Conservation (phyloP, 1,140 invertebrate genomes). For the Sinonovacula constricta region DNA sequence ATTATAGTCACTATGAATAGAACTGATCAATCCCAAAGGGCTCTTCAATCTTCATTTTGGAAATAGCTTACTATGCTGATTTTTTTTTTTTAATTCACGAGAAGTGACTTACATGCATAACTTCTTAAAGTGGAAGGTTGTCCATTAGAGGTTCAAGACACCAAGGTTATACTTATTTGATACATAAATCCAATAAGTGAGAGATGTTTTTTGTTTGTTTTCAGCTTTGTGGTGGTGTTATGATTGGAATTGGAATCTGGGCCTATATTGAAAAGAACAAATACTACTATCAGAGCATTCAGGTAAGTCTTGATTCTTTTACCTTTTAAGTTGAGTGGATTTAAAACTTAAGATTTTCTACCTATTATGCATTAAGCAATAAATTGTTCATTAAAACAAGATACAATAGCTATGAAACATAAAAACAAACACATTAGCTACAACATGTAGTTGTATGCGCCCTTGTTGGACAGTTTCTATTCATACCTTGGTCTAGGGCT, state of each 20-base stretch:
- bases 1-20: no score
- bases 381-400: no score
- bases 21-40: not conserved
- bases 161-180: not conserved
- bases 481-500: no score
- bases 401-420: no score
- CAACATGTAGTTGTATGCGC: no score
- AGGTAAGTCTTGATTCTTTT: slow-evolving; percentile 13
- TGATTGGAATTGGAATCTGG: slow-evolving; percentile 93
- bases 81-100: not conserved
- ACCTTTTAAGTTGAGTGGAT: no score
- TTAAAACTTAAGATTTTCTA: no score
- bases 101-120: not conserved
- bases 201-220: slow-evolving; percentile 66
- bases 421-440: no score
- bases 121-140: not conserved
- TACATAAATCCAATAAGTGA: not conserved
- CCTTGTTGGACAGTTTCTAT: no score
- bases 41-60: not conserved
- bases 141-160: not conserved
- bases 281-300: slow-evolving; percentile 86
- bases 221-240: slow-evolving; percentile 91
- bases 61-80: not conserved
- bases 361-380: no score
- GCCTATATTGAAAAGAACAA: slow-evolving; percentile 95